Evolutionary conservation across 1,140 invertebrate species (phyloP), one percentile per base, ranked within the genome.

Genomic region (Cherax destructor): DNA sequence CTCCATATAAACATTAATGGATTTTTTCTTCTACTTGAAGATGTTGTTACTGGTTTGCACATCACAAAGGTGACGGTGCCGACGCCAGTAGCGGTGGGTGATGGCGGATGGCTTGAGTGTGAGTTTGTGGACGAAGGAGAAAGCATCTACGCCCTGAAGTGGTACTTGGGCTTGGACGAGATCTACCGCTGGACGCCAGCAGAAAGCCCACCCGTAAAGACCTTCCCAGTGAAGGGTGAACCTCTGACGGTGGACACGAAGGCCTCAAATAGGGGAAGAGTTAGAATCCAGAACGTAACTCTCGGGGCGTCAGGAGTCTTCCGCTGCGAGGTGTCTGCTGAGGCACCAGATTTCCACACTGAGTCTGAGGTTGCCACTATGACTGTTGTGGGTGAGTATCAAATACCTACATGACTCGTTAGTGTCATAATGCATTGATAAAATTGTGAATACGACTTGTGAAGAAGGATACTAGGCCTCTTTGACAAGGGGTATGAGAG

Each of bases 301-400:
- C 95, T 97, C 80, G 96, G 96, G 93, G 96, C 96, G 3, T 96
- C 95, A 24, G 97, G 97, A 5, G 93, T 95, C 21, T 97, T 97
- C 94, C 95, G 95, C 92, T 97, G 97, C 94, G 97, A 97, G 94
- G 96, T 97, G 90, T 97, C 96, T 85, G 97, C 96, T 0, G 97
- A 97, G 30, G 30, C 30, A 41, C 30, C 30, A 41, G 30, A 41
- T 2, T 41, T 41, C 30, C 30, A 41, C 30, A 41, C 30, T 41
- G 30, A 41, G 30, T 41, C 30, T 41, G 30, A 41, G 0, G 30
- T 41, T 41, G 30, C 86, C 41, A 65, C 85, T 7, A 88, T 93
- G 83, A 83, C 47, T n/a, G 92, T 93, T 65, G 83, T 93, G 30
- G 93, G 30, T 41, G 30, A 41, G 30, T 41, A 41, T 41, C 30